These are phyloP conservation scores for Thaumetopoea pityocampa DNA, from an alignment of 1,140 invertebrate genomes.

Conservation along the genomic window DNA sequence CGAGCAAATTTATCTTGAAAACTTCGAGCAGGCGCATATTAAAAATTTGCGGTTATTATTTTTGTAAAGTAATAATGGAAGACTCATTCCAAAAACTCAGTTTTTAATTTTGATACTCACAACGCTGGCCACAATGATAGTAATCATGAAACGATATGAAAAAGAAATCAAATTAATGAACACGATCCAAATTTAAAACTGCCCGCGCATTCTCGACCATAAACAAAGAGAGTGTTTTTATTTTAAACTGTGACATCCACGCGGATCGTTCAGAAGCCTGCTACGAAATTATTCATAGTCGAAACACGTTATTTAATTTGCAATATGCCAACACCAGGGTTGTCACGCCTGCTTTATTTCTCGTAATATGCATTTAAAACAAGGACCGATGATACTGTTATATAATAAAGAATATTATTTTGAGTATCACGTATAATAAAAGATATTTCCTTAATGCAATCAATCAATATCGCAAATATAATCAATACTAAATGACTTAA, in stretches of 20 bases:
- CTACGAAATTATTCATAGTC: slow-evolving; percentile 42
- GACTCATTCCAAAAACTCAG: not conserved
- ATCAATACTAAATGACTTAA: too few species aligned
- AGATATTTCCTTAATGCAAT: too few species aligned
- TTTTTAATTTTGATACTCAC: not conserved
- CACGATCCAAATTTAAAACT: slow-evolving; percentile 13
- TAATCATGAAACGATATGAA: slow-evolving; percentile 3
- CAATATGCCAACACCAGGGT: slow-evolving; percentile 52
- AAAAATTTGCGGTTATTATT: too few species aligned
- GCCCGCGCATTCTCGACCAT: slow-evolving; percentile 6
- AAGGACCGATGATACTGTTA: too few species aligned
- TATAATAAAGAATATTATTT: too few species aligned
- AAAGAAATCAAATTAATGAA: slow-evolving; percentile 1
- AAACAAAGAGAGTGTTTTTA: slow-evolving; percentile 29
- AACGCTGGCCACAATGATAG: slow-evolving; percentile 2
- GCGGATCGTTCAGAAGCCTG: slow-evolving; percentile 26
- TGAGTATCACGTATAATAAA: too few species aligned
- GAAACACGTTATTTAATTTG: slow-evolving; percentile 62
- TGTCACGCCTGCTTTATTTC: too few species aligned
- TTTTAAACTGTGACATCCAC: slow-evolving; percentile 37
- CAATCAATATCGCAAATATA: too few species aligned
- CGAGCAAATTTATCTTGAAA: too few species aligned
- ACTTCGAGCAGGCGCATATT: too few species aligned
- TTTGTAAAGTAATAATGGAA: too few species aligned
- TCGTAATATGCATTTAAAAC: too few species aligned